Evolutionary conservation across 2,888 invertebrate genomes (phyloP).

Genomic region (Mesochorus sp.): DNA sequence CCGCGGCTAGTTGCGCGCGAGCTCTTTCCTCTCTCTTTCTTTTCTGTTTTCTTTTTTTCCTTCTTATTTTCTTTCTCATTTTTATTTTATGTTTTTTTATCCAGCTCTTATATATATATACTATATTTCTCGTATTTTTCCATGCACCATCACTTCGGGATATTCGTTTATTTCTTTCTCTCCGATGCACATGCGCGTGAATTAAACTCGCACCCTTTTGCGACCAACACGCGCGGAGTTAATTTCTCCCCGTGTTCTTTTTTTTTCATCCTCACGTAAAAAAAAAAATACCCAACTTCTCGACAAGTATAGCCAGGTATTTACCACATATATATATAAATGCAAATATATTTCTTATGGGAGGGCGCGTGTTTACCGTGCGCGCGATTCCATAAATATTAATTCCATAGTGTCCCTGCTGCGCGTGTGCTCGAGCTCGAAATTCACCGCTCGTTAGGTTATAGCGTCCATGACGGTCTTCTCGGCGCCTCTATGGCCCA

Average conservation of each 20-base stretch:
- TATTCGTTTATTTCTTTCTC: background rate
- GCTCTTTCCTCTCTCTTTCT: constrained; percentile 49
- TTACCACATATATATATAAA: background rate
- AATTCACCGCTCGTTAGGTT: constrained; percentile 58
- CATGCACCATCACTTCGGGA: background rate
- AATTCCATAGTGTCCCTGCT: constrained; percentile 64
- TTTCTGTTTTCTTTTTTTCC: constrained; percentile 10
- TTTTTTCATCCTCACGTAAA: too few species aligned
- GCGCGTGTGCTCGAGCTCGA: constrained; percentile 52
- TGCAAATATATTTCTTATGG: background rate
- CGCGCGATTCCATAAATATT: constrained; percentile 68
- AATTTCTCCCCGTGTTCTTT: constrained; percentile 52
- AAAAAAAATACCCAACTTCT: constrained; percentile 58
- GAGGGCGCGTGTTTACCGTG: constrained; percentile 14
- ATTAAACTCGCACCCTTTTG: constrained; percentile 32
- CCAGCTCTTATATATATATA: constrained; percentile 16
- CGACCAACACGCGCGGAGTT: constrained; percentile 18
- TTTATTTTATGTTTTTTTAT: constrained; percentile 3
- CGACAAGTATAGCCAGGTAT: constrained; percentile 14
- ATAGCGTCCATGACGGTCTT: constrained; percentile 40
- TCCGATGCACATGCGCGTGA: constrained; percentile 20
- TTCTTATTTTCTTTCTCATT: constrained; percentile 42
- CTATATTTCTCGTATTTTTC: constrained; percentile 19
- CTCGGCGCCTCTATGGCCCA: constrained; percentile 46
- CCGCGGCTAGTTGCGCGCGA: constrained; percentile 59